phyloP scores from a whole-genome alignment of 2,113 vertebrate genomes.

The Tragelaphus scriptus region DNA sequence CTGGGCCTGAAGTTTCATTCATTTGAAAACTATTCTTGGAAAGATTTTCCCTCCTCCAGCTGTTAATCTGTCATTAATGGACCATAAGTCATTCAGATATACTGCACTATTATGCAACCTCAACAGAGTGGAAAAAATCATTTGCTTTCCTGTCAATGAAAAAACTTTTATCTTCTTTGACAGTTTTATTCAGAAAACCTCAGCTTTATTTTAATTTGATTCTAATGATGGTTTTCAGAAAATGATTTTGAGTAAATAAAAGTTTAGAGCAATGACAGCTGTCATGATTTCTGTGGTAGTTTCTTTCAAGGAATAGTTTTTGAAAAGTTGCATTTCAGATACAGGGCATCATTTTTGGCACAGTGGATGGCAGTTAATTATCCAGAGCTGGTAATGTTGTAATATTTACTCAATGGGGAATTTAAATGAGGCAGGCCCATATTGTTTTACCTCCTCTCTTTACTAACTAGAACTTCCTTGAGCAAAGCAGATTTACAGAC shows the following conservation, averaged over 20 bases:
- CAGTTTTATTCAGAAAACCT: slow-evolving; percentile 80
- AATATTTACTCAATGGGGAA: slow-evolving; percentile 6
- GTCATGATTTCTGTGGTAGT: slow-evolving; percentile 54
- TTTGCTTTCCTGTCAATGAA: slow-evolving; percentile 78
- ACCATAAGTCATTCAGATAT: slow-evolving; percentile 75
- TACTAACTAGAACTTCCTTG: not conserved
- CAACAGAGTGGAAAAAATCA: slow-evolving; percentile 75
- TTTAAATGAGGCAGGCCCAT: slow-evolving; percentile 44
- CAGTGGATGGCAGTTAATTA: slow-evolving; percentile 56
- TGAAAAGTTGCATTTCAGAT: slow-evolving; percentile 50
- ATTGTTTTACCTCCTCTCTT: slow-evolving; percentile 1
- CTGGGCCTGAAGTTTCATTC: slow-evolving; percentile 40
- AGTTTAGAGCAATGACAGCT: slow-evolving; percentile 67
- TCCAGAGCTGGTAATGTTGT: slow-evolving; percentile 32
- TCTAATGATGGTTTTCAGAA: slow-evolving; percentile 74
- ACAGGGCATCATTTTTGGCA: slow-evolving; percentile 41
- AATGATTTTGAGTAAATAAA: slow-evolving; percentile 62
- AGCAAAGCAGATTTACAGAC: slow-evolving; percentile 9
- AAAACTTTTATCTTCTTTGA: slow-evolving; percentile 77
- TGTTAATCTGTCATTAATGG: slow-evolving; percentile 68
- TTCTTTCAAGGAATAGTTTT: slow-evolving; percentile 70
- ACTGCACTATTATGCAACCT: slow-evolving; percentile 68
- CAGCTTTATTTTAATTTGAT: slow-evolving; percentile 76
- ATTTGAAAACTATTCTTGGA: slow-evolving; percentile 48
- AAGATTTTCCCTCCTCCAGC: slow-evolving; percentile 46